These are phyloP conservation scores for Cyanocitta stelleri DNA, from an alignment of 2,113 vertebrate species.

Conservation along the genomic window DNA sequence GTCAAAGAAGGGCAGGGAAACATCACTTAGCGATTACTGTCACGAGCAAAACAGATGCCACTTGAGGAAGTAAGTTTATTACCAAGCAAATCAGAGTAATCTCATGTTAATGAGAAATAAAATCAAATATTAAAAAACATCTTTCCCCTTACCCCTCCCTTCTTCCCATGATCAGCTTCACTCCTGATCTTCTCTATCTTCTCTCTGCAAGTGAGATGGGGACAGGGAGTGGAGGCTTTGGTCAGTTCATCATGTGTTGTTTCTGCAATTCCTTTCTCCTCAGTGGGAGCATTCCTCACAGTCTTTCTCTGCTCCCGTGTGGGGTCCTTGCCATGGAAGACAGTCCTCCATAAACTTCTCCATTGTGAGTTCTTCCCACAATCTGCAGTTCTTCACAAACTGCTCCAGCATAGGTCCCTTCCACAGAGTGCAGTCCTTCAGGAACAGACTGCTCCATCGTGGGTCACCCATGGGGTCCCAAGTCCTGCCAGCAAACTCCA, in stretches of 20 bases:
- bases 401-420: background rate
- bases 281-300: background rate
- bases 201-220: background rate
- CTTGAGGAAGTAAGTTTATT: background rate
- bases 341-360: background rate
- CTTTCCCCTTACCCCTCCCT: background rate
- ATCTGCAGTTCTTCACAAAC: background rate
- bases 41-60: background rate
- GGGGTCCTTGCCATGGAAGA: background rate
- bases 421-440: background rate
- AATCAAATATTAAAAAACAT: background rate
- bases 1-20: background rate
- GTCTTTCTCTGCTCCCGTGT: background rate
- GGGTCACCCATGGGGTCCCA: fast-evolving
- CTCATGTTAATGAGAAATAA: background rate
- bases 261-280: background rate
- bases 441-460: background rate
- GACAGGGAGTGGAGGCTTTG: background rate
- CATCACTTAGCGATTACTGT: background rate
- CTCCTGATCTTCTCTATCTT: background rate
- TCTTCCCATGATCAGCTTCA: background rate
- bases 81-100: background rate
- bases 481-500: background rate
- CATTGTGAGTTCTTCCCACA: background rate
- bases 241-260: background rate